phyloP scores from a whole-genome alignment of 2,113 vertebrate genomes.

The Glaucidium brasilianum region DNA sequence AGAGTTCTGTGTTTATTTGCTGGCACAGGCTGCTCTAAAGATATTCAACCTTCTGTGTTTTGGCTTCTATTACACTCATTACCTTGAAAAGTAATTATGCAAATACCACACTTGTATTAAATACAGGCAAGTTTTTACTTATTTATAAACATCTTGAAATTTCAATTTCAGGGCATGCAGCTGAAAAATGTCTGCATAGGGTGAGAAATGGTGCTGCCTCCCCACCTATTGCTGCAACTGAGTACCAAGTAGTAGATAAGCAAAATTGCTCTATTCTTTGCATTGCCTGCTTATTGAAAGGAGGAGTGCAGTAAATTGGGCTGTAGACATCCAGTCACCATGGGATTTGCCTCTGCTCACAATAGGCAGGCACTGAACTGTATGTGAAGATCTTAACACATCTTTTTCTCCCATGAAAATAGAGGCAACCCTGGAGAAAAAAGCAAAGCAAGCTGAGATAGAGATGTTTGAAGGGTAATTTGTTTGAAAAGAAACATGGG shows the following conservation, averaged over 20 bases:
- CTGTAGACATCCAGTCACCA: not conserved
- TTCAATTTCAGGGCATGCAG: slow-evolving; percentile 22
- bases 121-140: slow-evolving; percentile 23
- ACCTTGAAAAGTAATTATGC: slow-evolving; percentile 62
- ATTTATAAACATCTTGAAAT: slow-evolving; percentile 43
- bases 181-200: not conserved
- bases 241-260: slow-evolving; percentile 15
- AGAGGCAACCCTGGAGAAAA: not conserved
- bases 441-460: not conserved
- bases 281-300: not conserved
- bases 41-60: slow-evolving; percentile 18
- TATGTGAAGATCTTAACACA: not conserved
- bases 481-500: not conserved
- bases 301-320: not conserved
- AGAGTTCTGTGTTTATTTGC: slow-evolving; percentile 38
- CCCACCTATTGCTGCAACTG: not conserved
- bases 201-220: not conserved
- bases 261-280: not conserved
- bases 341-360: not conserved
- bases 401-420: not conserved
- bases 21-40: slow-evolving; percentile 4
- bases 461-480: not conserved
- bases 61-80: slow-evolving; percentile 51
- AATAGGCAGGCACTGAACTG: not conserved
- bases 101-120: slow-evolving; percentile 22